A percentile compares a stretch with the other conserved stretches of the same genome.
Evolutionary conservation across 2,888 invertebrate genomes (phyloP).

Genomic region (Drosophila tripunctata): DNA sequence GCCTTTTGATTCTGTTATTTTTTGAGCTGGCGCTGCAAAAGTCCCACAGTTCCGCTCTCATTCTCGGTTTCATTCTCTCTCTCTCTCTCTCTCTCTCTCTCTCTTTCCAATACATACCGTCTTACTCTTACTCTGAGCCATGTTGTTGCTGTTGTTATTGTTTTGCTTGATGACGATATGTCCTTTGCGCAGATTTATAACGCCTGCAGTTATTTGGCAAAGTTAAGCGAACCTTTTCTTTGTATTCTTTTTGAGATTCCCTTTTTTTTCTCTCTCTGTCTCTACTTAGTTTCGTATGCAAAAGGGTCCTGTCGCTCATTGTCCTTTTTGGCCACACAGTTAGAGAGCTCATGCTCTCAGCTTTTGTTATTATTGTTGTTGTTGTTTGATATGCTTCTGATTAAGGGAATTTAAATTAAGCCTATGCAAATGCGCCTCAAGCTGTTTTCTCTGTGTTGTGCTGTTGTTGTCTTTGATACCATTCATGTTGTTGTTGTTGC

Average conservation of each 20-base stretch:
- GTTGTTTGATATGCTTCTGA: constrained; percentile 64
- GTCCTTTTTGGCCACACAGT: constrained; percentile 61
- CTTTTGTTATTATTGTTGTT: constrained; percentile 16
- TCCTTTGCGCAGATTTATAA: constrained; percentile 59
- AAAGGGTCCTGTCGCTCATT: constrained; percentile 67
- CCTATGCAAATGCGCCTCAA: constrained; percentile 77
- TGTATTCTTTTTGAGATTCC: constrained; percentile 15
- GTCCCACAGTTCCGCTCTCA: not conserved
- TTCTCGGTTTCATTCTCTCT: not conserved
- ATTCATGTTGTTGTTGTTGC: constrained; percentile 29
- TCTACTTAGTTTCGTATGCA: constrained; percentile 46
- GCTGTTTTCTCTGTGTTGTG: constrained; percentile 62
- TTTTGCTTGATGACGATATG: constrained; percentile 55
- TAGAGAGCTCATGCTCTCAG: not conserved
- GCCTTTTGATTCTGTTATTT: constrained; percentile 78
- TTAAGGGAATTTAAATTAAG: constrained; percentile 79
- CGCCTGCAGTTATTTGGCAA: constrained; percentile 77
- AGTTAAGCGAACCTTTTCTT: constrained; percentile 68
- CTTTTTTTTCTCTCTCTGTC: not conserved
- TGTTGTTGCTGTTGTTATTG: constrained; percentile 37
- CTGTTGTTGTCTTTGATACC: constrained; percentile 15
- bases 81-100: not conserved
- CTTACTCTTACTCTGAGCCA: not conserved
- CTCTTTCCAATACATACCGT: not conserved
- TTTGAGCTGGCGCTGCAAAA: constrained; percentile 31